A percentile compares a stretch with the other conserved stretches of the same genome.
These are phyloP conservation scores for Pedetes capensis DNA, from an alignment of 2,113 vertebrate species.

Conservation along the genomic window DNA sequence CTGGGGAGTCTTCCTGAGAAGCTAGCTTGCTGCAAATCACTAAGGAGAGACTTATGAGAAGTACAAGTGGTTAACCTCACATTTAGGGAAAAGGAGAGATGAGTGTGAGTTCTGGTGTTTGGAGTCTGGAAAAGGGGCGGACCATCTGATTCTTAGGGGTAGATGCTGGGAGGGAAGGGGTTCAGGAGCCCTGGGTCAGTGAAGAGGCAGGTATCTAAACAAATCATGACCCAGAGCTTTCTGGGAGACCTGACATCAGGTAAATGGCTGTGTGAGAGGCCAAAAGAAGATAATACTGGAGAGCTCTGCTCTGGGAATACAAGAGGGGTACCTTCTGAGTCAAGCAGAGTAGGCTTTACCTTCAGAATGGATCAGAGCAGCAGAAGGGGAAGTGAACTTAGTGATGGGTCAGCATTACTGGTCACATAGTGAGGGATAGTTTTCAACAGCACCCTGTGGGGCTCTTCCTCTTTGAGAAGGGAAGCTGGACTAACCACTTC, in stretches of 20 bases:
- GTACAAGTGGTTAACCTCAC: background rate
- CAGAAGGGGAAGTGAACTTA: background rate
- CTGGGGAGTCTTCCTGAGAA: background rate
- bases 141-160: background rate
- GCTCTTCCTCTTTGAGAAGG: background rate
- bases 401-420: background rate
- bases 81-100: background rate
- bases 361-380: background rate
- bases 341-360: background rate
- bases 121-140: background rate
- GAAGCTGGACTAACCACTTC: background rate
- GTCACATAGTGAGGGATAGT: background rate
- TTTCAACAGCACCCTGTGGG: background rate
- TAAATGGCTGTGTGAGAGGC: background rate
- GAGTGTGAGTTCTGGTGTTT: background rate
- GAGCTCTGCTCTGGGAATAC: background rate
- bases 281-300: background rate
- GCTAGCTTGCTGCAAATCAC: background rate
- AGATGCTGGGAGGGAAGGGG: background rate
- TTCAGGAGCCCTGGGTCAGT: background rate
- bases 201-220: background rate
- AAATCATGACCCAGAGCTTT: background rate
- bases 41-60: background rate
- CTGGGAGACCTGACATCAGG: background rate
- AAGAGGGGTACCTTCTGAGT: background rate